These are phyloP conservation scores for Heteromyza rotundicornis DNA, from an alignment of 2,888 invertebrate species.

Conservation along the genomic window DNA sequence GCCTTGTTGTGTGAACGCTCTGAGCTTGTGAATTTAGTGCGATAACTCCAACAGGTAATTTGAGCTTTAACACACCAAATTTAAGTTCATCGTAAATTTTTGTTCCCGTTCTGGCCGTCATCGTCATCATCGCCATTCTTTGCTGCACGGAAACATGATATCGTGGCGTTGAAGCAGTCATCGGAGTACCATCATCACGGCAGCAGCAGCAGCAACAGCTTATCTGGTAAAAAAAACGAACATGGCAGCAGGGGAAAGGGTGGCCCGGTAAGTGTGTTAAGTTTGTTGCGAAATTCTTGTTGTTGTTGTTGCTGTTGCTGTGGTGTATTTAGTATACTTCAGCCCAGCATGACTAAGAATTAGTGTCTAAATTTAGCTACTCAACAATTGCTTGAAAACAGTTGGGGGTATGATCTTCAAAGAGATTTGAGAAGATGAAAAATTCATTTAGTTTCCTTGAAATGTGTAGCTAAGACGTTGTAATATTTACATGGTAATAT, in stretches of 20 bases:
- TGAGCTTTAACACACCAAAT: constrained; percentile 29
- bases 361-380: constrained; percentile 48
- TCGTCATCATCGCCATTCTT: no score
- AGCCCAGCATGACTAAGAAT: constrained; percentile 41
- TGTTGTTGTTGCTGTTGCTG: background rate
- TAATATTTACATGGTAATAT: no score
- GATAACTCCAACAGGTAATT: constrained; percentile 32
- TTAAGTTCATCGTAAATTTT: constrained; percentile 30
- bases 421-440: background rate
- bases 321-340: no score
- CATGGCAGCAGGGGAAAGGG: constrained; percentile 16
- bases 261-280: background rate
- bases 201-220: constrained; percentile 4
- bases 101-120: constrained; percentile 15
- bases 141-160: constrained; percentile 23
- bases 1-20: background rate
- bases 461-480: no score
- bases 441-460: no score
- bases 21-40: constrained; percentile 3
- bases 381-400: constrained; percentile 32
- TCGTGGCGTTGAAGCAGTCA: background rate
- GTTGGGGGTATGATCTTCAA: constrained; percentile 11
- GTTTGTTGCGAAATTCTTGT: background rate
- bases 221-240: constrained; percentile 19
- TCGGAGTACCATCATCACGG: background rate